Evolutionary conservation across 1,140 invertebrate species (phyloP), one percentile per base, ranked within the genome.

Genomic region (Drosophila asahinai): DNA sequence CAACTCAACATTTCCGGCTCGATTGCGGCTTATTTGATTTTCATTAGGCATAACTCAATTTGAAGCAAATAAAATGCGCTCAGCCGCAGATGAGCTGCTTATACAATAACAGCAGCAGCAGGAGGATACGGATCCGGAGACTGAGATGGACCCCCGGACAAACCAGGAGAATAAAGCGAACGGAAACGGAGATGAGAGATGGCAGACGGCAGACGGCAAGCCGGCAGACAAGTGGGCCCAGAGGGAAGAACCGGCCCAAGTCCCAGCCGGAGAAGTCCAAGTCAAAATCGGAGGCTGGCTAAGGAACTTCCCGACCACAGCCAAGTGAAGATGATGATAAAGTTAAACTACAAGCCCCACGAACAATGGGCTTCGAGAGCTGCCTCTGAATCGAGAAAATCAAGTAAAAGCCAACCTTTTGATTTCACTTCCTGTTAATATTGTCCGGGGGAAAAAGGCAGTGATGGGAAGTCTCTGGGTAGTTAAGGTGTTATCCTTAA

Each of bases 1-100:
- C 60, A 27, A 59, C 52, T 57, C 75, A 78, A 71, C 86, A 77
- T 80, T 90, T 90, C 86, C 86, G 86, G 79, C 86, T 90, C 86
- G 86, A 90, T 90, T 90, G 86, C 61, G 86, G 86, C 86, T 90
- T 90, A 90, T 90, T 90, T 90, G 86, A 90, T 90, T 90, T 90
- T 90, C 86, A 90, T 90, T 90, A 90, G 86, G 86, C 86, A 90
- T 90, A 90, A 90, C 86, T 90, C 86, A 90, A 90, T 90, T 90
- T 82, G 86, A 90, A 86, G 89, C 86, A 90, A 90, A 90, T 90
- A 90, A 90, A 90, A 90, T 81, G 75, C 68, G 81, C 86, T 90
- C 86, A 90, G 86, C 82, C 86, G 81, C 81, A 90, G 86, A 90
- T 91, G 86, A 90, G 86, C 86, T 90, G 80, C 86, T 89, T 90